A percentile compares a stretch with the other conserved stretches of the same genome.
These are phyloP conservation scores for Hyppa rectilinea DNA, from an alignment of 2,888 invertebrate species.

Conservation along the genomic window DNA sequence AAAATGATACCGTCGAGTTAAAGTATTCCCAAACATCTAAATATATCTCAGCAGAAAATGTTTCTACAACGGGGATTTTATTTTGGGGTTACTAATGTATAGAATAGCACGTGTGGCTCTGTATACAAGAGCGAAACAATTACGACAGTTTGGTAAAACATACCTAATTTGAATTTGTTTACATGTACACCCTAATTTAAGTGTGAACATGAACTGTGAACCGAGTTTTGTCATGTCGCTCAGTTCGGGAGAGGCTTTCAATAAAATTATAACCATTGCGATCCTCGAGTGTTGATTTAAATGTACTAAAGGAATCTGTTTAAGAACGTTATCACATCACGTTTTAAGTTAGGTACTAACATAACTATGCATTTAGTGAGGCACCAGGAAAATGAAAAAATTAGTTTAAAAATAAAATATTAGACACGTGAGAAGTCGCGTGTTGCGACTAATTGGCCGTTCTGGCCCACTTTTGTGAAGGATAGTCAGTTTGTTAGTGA, in stretches of 20 bases:
- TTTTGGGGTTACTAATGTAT: conserved; percentile 51
- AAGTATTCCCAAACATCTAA: conserved; percentile 56
- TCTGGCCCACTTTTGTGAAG: conserved; percentile 45
- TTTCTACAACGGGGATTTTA: conserved; percentile 60
- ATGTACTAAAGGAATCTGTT: conserved; percentile 5
- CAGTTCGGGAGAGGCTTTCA: conserved; percentile 6
- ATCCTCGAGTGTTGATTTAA: background rate
- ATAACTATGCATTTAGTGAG: conserved; percentile 58
- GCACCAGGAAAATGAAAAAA: conserved; percentile 51
- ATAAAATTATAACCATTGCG: background rate
- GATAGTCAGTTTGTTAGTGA: conserved; percentile 32
- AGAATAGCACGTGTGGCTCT: conserved; percentile 39
- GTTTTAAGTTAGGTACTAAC: conserved; percentile 48
- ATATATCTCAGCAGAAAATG: conserved; percentile 57
- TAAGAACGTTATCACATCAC: conserved; percentile 47
- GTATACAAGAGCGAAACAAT: conserved; percentile 50
- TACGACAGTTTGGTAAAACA: conserved; percentile 25
- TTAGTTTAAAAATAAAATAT: conserved; percentile 55
- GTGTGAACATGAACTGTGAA: background rate
- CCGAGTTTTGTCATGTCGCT: background rate
- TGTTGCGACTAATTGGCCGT: conserved; percentile 40
- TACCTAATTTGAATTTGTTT: conserved; percentile 49
- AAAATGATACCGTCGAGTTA: conserved; percentile 42
- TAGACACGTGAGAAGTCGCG: conserved; percentile 41
- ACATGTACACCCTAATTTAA: conserved; percentile 4